Conservation (phyloP, 2,888 invertebrate genomes). For the Thereva nobilitata region DNA sequence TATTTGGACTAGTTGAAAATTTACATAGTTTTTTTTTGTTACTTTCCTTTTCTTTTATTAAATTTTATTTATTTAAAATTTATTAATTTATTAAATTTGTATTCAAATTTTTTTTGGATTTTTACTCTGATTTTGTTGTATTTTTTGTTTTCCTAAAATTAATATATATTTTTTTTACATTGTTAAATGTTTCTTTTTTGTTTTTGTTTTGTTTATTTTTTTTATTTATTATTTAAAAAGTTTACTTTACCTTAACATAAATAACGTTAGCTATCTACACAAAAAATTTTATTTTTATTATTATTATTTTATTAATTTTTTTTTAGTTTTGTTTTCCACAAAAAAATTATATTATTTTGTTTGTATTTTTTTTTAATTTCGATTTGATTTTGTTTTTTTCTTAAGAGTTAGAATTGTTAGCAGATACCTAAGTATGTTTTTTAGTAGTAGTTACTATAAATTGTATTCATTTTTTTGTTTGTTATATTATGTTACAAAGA, state of each 20-base stretch:
- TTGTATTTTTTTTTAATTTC: neutral
- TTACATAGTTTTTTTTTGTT: conserved; percentile 13
- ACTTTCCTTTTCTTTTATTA: too few relatives aligned
- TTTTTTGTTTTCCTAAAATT: conserved; percentile 12
- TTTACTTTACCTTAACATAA: conserved; percentile 27
- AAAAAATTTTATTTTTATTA: neutral
- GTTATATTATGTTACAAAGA: too few relatives aligned
- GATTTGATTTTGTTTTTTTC: too few relatives aligned
- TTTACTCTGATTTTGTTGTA: conserved; percentile 2
- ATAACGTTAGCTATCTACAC: conserved; percentile 33
- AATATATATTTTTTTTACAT: neutral
- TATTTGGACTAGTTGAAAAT: conserved; percentile 30
- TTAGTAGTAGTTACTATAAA: too few relatives aligned
- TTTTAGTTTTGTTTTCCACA: neutral
- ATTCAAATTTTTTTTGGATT: conserved; percentile 3
- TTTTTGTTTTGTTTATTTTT: conserved; percentile 2
- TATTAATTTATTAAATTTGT: too few relatives aligned
- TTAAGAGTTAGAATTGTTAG: too few relatives aligned
- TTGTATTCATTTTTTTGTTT: too few relatives aligned
- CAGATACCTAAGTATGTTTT: too few relatives aligned
- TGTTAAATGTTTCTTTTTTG: neutral
- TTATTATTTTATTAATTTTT: neutral
- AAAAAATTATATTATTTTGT: conserved; percentile 1
- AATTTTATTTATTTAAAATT: too few relatives aligned
- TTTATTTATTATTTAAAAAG: neutral